Base-by-base conservation (phyloP, 2,888 invertebrate genomes). In the Emmelina monodactyla region DNA sequence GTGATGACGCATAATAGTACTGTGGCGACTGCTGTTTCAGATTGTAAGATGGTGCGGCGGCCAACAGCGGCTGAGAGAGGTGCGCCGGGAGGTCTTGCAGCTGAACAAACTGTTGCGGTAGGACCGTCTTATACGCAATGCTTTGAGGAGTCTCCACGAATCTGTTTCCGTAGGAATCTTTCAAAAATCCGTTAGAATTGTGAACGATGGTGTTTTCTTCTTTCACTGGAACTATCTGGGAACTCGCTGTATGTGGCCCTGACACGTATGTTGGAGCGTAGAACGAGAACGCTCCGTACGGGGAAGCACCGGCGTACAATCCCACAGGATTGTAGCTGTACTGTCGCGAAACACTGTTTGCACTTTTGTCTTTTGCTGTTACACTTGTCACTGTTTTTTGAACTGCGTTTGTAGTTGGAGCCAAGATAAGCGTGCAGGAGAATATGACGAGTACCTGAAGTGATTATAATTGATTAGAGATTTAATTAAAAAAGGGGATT, bases 81-180 rank as follows among this genome's bases (percentile, higher is more conserved):
- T 78, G 78, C 30, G 66, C 57, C 4, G 79, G 79, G 31, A 79
- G 42, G 35, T 63, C 69, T 50, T 78, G 78, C 13, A 78, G 54
- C 35, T 64, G 59, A 33, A 78, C 59, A 45, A 55, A 79, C 43
- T 76, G 69, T 42, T 75, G 76, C 6, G 76, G 72, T 36, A 64
- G 59, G 3, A 60, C 58, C 13, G 62, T 48, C 41, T 62, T 69
- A 37, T 72, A 76, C 1, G 67, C 52, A 2, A 66, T 39, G 12
- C 58, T 41, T 36, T 69, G 69, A 19, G 72, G 70, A 1, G 59
- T 47, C 36, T 56, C 62, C 16, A 65, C 58, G 41, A 64, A 76
- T 43, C 55, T 58, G 34, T 79, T 75, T 14, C 79, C 79, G 40
- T 79, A 79, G 1, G 79, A 79, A 44, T 79, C 79, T 45, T 60